A percentile compares a stretch with the other conserved stretches of the same genome.
Conservation (phyloP, 2,113 vertebrate species). For the Pseudolaguvia tuberculata region DNA sequence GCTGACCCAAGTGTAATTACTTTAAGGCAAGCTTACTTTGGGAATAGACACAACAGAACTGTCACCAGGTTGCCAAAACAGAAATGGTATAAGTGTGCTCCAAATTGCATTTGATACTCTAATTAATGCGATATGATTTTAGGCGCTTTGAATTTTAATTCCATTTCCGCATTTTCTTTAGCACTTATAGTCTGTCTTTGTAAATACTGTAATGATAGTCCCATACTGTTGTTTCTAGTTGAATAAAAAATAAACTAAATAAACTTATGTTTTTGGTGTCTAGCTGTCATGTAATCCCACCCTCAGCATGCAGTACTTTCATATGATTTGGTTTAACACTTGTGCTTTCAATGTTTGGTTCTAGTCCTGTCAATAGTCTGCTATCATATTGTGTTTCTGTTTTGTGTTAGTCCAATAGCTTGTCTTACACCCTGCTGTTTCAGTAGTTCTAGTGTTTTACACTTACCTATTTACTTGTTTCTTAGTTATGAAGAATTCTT, state of each 20-base stretch:
- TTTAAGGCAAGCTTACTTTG: slow-evolving; percentile 40
- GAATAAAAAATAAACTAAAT: background rate
- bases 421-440: background rate
- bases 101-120: slow-evolving; percentile 23
- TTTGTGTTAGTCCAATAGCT: background rate
- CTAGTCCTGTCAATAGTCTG: background rate
- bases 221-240: background rate
- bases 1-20: slow-evolving; percentile 49
- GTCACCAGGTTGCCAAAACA: slow-evolving; percentile 20
- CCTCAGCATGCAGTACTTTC: background rate
- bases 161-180: background rate
- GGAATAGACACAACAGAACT: slow-evolving; percentile 35
- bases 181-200: background rate
- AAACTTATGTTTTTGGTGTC: background rate
- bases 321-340: background rate
- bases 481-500: background rate
- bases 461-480: background rate
- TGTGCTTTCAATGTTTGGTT: background rate
- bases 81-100: slow-evolving; percentile 18
- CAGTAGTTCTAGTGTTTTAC: background rate
- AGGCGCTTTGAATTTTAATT: background rate
- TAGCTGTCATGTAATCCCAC: background rate
- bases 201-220: background rate
- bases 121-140: slow-evolving; percentile 16
- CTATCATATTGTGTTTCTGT: background rate